Base-by-base conservation (phyloP, 2,113 vertebrate species). In the Anguilla rostrata region DNA sequence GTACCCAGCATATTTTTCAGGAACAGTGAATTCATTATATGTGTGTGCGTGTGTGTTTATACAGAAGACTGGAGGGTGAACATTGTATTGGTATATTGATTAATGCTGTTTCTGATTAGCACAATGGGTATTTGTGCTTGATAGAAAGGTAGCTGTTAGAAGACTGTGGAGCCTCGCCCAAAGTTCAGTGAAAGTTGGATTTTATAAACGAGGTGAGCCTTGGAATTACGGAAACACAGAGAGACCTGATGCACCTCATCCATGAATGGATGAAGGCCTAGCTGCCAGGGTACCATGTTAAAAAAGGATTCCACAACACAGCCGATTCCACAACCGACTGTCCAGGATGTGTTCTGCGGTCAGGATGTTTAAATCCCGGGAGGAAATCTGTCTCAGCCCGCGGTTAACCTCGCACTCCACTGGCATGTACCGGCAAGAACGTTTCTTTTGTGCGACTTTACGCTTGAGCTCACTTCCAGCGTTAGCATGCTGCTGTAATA, bases 231-330 rank as follows among this genome's bases (percentile, higher is more conserved):
- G 83, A 85, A 60, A 80, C 71, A 43, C 81, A n/a, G n/a, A 39
- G 60, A 57, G 12, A 81, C 86, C 57, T 60, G 82, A 75, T 60
- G 87, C 86, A 90, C 56, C 83, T 63, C 81, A 87, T 87, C 83
- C 89, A 87, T 49, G 86, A 84, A 90, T 86, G 87, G 88, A 85
- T 90, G 84, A 88, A 91, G 88, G 88, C 89, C 90, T 87, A 75
- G 18, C 82, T 87, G 81, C 79, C 85, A 60, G 39, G 84, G 80
- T 39, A 29, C 78, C 46, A 82, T 29, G 26, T 46, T 78, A 22
- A 84, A 83, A 89, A 90, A 34, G 82, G 85, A n/a, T n/a, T n/a
- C n/a, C 87, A 0, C 87, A 86, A 85, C 88, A 29, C 88, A 88
- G 89, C 91, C 90, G 81, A 92, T 92, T 90, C 60, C 80, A 71